Conservation (phyloP, 2,113 vertebrate species). For the Carassius carassius region DNA sequence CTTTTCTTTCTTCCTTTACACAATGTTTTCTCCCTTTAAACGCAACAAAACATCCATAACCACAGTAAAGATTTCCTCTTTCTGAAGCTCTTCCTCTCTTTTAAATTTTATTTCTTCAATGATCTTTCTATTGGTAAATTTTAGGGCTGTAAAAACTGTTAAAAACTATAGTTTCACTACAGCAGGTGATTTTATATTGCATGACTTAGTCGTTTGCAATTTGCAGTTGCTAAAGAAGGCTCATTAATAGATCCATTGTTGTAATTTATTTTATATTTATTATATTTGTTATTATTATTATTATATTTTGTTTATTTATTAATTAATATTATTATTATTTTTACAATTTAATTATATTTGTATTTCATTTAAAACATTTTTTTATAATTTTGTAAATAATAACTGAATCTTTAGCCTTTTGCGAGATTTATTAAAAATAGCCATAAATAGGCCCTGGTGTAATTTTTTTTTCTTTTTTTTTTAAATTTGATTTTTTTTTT, state of each 20-base stretch:
- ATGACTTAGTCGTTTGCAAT: neutral
- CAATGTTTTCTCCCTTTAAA: neutral
- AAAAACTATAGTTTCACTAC: neutral
- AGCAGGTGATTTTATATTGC: neutral
- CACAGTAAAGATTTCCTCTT: constrained; percentile 8
- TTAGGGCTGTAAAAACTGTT: neutral
- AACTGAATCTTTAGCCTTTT: neutral
- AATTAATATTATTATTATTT: neutral
- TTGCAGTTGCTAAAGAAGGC: neutral
- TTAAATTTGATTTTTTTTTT: no score
- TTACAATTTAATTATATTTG: neutral
- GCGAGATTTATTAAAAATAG: no score
- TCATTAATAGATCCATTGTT: neutral
- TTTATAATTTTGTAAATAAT: neutral
- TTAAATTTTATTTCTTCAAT: neutral
- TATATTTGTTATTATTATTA: no score
- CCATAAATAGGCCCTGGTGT: no score
- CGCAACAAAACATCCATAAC: neutral
- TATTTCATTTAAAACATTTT: neutral
- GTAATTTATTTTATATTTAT: neutral
- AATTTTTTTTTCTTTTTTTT: no score
- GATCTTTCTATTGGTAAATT: neutral
- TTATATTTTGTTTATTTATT: no score
- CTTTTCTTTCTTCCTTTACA: constrained; percentile 3
- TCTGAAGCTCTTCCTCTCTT: neutral